These are phyloP conservation scores for Acrobeloides nanus DNA, from an alignment of 2,888 invertebrate species.

Conservation along the genomic window DNA sequence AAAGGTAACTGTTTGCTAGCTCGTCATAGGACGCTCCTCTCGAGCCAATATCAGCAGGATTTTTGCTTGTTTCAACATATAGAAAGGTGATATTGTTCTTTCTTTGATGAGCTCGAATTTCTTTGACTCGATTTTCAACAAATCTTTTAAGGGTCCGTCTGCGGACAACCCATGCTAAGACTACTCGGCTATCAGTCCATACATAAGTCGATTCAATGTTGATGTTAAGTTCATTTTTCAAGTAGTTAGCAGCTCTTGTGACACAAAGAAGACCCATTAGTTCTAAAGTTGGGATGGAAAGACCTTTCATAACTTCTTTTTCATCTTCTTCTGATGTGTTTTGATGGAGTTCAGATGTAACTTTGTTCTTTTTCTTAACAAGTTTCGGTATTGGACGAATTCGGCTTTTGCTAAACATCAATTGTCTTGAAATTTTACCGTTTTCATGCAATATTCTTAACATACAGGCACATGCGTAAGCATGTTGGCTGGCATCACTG, in stretches of 20 bases:
- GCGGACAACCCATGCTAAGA: not conserved
- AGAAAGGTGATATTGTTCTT: not conserved
- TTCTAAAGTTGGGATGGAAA: conserved; percentile 2
- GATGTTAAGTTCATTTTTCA: not conserved
- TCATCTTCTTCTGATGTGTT: no score
- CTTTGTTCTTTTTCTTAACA: no score
- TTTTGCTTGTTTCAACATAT: not conserved
- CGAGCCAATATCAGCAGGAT: not conserved
- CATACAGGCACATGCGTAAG: not conserved
- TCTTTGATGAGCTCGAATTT: not conserved
- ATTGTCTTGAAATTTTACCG: no score
- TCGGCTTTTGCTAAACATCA: not conserved
- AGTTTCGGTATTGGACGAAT: not conserved
- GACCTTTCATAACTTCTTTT: not conserved
- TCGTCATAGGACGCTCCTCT: not conserved
- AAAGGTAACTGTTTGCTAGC: not conserved
- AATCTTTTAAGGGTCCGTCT: no score
- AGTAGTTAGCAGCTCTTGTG: not conserved
- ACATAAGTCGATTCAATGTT: not conserved
- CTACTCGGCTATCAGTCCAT: not conserved
- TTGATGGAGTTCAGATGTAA: no score
- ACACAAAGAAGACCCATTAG: conserved; percentile 1
- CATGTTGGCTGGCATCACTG: not conserved
- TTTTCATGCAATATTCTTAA: not conserved
- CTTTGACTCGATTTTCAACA: not conserved